phyloP scores from a whole-genome alignment of 1,140 invertebrate genomes.

The Matsumurasca onukii region DNA sequence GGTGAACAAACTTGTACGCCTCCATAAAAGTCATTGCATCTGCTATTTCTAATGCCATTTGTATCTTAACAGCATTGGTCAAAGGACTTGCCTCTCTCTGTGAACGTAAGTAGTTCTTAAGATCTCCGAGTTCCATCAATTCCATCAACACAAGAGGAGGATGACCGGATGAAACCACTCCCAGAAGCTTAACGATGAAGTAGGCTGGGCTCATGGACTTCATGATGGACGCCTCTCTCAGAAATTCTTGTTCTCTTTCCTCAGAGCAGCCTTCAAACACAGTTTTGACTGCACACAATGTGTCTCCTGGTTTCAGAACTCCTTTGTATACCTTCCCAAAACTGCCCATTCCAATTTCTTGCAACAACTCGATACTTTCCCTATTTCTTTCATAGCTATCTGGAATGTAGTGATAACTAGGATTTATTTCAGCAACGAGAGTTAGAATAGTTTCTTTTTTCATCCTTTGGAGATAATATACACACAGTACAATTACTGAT shows the following conservation, averaged over 20 bases:
- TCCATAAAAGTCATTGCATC: conserved; percentile 98
- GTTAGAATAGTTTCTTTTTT: too few relatives aligned
- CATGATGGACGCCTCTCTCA: conserved; percentile 95
- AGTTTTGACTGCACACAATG: conserved; percentile 90
- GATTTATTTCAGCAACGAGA: conserved; percentile 41
- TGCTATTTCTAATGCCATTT: conserved; percentile 96
- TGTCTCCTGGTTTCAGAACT: conserved; percentile 53
- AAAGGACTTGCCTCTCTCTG: conserved; percentile 50
- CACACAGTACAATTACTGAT: conserved; percentile 22
- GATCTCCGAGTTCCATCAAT: conserved; percentile 92
- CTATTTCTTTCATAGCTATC: conserved; percentile 95
- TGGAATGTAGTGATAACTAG: conserved; percentile 63
- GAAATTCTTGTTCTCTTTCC: conserved; percentile 78
- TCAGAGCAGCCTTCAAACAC: conserved; percentile 82
- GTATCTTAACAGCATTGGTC: conserved; percentile 47
- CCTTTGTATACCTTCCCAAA: conserved; percentile 94
- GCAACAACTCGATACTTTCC: conserved; percentile 74
- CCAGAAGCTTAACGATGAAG: conserved; percentile 91
- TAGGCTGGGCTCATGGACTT: conserved; percentile 76
- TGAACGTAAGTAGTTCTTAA: conserved; percentile 85
- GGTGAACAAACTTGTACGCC: conserved; percentile 92
- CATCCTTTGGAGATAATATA: too few relatives aligned
- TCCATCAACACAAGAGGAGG: conserved; percentile 97
- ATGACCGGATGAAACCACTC: conserved; percentile 90
- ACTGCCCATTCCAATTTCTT: conserved; percentile 89